Evolutionary conservation across 2,113 vertebrate genomes (phyloP), one percentile per base, ranked within the genome.

Genomic region (Gymnocephalus cernua): DNA sequence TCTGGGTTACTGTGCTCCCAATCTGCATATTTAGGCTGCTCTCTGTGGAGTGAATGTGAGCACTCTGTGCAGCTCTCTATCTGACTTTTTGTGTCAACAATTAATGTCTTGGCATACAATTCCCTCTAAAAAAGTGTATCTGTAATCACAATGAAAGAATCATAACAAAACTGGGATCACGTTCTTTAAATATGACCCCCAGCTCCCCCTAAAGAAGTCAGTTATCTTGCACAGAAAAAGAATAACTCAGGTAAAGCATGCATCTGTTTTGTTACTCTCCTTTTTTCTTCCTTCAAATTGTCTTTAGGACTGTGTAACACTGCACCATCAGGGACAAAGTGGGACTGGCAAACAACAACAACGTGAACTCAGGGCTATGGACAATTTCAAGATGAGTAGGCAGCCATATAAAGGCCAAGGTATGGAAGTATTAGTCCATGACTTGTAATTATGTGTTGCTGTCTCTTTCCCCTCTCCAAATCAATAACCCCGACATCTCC

Each of bases 381-480:
- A 62, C 51, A 75, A 80, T 82, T 79, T 85, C 63, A 75, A 70
- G 64, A 85, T 6, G 8, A 72, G 79, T 32, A 54, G 73, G 77
- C 21, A 25, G 83, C 70, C 54, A 57, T 62, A 65, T 68, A 80
- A 88, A 87, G 79, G 85, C 61, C 72, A 78, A 69, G 70, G 70
- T 61, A 72, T 54, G 54, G 57, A 74, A 77, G 66, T 72, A 56
- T 47, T 47, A 27, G 69, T 59, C 67, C 80, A 70, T 77, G 77
- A 84, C 77, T 84, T 75, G 76, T 77, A 86, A 86, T 90, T 84
- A 86, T 82, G 75, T 66, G 68, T 48, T 73, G 72, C 64, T 79
- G 71, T 87, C 61, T 78, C 76, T 70, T 74, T 57, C 9, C 19
- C 9, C 50, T 41, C 47, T 50, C 3, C 9, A 47, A 78, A 89